Base-by-base conservation (phyloP, 2,113 vertebrate species). In the Rhynchopsitta pachyrhyncha region DNA sequence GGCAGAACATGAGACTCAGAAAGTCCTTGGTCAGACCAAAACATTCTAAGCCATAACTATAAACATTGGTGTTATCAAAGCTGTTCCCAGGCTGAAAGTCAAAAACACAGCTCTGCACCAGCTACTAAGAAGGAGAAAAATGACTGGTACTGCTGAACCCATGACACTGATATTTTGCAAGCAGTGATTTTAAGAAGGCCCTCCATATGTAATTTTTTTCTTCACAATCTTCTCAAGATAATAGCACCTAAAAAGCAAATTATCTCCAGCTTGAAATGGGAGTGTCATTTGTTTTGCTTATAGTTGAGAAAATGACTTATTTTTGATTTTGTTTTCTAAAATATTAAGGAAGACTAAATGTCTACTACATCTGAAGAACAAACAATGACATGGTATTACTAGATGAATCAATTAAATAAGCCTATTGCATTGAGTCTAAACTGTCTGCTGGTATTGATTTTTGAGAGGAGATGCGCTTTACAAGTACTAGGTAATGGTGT, bases 381-480 rank as follows among this genome's bases (percentile, higher is more conserved):
- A 78, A 60, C 17, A 68, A 19, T 46, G 76, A 41, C 66, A 47
- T 16, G 35, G 10, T 63, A 52, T 92, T 86, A 55, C 42, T 33
- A 39, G 31, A 87, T 52, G 82, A 78, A 79, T 85, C 68, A 71
- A 42, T 64, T 35, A 95, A 70, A 33, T 59, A 82, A 82, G 31
- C 8, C 68, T 80, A 44, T 37, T 88, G 46, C 39, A 68, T 29
- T 81, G 60, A 82, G n/a, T 78, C 47, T 57, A 69, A 95, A 86
- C 86, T 94, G 47, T 86, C 52, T 73, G 22, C 33, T 91, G 35
- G 28, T 64, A 69, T 73, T 88, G 86, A 95, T 88, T 95, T 95
- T 67, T 87, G 83, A 88, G 82, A 80, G 64, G 70, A 94, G 39
- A 86, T 66, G 63, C 85, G 42, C 22, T 52, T 82, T 60, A 74